Conservation (phyloP, 2,888 invertebrate genomes). For the Falcaria lacertinaria region DNA sequence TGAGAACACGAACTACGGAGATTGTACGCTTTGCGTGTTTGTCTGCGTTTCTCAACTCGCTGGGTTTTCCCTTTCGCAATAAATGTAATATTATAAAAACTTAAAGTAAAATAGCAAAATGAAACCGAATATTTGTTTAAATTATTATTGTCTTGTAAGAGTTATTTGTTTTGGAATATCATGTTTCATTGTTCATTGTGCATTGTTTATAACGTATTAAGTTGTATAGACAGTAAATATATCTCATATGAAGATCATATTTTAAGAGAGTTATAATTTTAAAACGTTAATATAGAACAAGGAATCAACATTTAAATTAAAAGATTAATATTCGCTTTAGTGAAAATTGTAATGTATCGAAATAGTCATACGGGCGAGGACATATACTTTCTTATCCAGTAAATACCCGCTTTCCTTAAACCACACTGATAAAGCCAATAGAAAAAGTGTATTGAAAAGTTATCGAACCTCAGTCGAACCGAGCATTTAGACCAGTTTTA, state of each 20-base stretch:
- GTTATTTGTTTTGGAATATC: background rate
- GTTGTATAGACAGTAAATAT: background rate
- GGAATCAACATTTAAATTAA: too few relatives aligned
- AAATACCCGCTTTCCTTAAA: too few relatives aligned
- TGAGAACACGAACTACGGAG: slow-evolving; percentile 22
- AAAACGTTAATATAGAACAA: too few relatives aligned
- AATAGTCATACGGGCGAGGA: too few relatives aligned
- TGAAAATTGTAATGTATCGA: too few relatives aligned
- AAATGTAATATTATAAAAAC: slow-evolving; percentile 14
- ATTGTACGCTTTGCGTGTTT: slow-evolving; percentile 46
- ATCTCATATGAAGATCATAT: too few relatives aligned
- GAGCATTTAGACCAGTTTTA: slow-evolving; percentile 31
- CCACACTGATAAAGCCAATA: too few relatives aligned
- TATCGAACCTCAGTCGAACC: slow-evolving; percentile 32
- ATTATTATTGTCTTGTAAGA: background rate
- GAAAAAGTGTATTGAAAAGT: slow-evolving; percentile 27
- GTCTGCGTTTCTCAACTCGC: slow-evolving; percentile 50
- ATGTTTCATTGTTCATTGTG: background rate
- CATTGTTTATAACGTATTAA: background rate
- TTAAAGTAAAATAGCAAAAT: background rate
- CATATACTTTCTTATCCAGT: too few relatives aligned
- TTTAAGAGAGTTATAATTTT: too few relatives aligned
- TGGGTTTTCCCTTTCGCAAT: slow-evolving; percentile 16
- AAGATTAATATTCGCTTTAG: too few relatives aligned
- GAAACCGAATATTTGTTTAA: slow-evolving; percentile 4